phyloP scores from a whole-genome alignment of 1,140 invertebrate species.

The Augochlora pura region DNA sequence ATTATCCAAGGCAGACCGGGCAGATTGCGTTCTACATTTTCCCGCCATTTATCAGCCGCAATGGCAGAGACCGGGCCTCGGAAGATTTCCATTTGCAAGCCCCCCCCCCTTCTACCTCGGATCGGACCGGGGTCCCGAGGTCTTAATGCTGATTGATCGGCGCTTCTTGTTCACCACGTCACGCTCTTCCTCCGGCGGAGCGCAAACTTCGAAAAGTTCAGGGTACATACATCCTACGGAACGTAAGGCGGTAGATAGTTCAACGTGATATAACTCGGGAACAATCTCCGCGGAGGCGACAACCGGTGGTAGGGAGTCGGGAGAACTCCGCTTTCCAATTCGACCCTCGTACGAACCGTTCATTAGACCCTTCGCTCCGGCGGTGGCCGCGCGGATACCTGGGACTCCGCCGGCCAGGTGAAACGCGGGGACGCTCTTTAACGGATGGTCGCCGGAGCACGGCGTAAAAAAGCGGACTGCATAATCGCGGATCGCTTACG shows the following conservation, averaged over 20 bases:
- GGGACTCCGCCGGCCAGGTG: background rate
- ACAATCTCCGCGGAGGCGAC: constrained; percentile 54
- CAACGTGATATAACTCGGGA: constrained; percentile 52
- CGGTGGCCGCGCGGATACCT: background rate
- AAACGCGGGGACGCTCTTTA: constrained; percentile 19
- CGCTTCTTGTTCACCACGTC: constrained; percentile 36
- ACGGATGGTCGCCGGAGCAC: background rate
- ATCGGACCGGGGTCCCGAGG: constrained; percentile 1
- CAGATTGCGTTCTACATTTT: no score
- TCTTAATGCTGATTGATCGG: constrained; percentile 47
- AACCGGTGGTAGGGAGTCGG: background rate
- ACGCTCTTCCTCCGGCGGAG: constrained; percentile 34
- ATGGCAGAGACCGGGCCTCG: no score
- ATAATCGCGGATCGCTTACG: constrained; percentile 2
- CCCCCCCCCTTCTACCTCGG: no score
- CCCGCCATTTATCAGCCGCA: no score
- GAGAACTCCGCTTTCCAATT: constrained; percentile 47
- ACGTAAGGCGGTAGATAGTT: constrained; percentile 29
- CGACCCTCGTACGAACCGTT: constrained; percentile 45
- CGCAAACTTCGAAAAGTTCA: constrained; percentile 48
- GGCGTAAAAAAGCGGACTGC: background rate
- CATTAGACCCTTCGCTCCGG: constrained; percentile 32
- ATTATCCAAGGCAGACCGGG: no score
- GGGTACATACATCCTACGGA: constrained; percentile 38
- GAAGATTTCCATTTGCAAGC: constrained; percentile 25